A percentile compares a stretch with the other conserved stretches of the same genome.
phyloP scores from a whole-genome alignment of 2,797 vertebrate genomes.

The Pangasius macronema region DNA sequence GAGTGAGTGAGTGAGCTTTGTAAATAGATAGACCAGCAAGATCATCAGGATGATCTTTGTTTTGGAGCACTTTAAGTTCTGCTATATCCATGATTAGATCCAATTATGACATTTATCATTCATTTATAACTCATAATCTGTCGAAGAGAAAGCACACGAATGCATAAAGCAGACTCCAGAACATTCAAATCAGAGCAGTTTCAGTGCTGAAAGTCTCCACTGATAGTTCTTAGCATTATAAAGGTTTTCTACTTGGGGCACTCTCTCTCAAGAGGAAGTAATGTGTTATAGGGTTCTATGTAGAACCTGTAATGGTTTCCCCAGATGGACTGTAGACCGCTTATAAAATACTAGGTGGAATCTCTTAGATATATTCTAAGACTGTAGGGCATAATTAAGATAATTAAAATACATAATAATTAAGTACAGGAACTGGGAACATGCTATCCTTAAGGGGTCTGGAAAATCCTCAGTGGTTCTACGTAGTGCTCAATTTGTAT shows the following conservation, averaged over 20 bases:
- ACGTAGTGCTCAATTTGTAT: not conserved
- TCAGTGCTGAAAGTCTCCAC: not conserved
- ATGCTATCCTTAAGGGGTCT: not conserved
- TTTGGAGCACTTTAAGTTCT: not conserved
- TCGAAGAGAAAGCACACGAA: not conserved
- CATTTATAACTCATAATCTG: not conserved
- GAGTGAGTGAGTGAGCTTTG: not conserved
- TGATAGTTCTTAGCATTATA: not conserved
- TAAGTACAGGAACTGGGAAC: conserved; percentile 11
- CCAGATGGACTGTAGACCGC: not conserved
- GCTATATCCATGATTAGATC: not conserved
- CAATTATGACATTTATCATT: not conserved
- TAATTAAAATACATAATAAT: not conserved
- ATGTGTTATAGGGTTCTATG: not conserved
- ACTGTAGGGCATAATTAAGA: conserved; percentile 9
- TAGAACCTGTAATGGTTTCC: not conserved
- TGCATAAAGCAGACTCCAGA: not conserved
- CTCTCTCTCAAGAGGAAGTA: not conserved
- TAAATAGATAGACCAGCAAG: not conserved
- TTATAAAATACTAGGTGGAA: not conserved
- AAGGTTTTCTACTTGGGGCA: not conserved
- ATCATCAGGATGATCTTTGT: not conserved
- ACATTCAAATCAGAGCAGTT: not conserved
- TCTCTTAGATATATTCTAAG: not conserved
- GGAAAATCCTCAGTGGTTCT: not conserved